Evolutionary conservation across 2,888 invertebrate genomes (phyloP), one percentile per base, ranked within the genome.

Genomic region (Eupithecia centaureata): DNA sequence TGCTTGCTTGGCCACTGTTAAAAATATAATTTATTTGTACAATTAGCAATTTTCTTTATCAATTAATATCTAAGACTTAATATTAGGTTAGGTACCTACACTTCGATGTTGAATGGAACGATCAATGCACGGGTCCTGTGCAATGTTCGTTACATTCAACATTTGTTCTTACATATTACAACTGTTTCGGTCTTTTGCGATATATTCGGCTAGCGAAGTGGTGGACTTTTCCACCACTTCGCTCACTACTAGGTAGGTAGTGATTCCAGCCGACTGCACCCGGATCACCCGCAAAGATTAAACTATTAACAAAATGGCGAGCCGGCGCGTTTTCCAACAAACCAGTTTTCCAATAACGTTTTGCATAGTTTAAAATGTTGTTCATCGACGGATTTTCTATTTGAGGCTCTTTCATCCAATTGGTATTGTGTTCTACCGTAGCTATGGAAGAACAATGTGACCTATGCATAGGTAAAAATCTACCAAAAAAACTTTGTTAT

Each of bases 271-370:
- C 84, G 83, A 82, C 79, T 78, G 80, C 73, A 76, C 77, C 70
- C 85, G 85, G 79, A 85, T 86, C 86, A 86, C 85, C 82, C 83
- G 73, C 73, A 73, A 88, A 85, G 90, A 90, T 91, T 90, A 90
- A 90, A 86, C 91, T 89, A 91, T 91, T 91, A 91, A 87, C 89
- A 89, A 88, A 89, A 87, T 85, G 84, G 81, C 81, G 76, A 70
- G 74, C 70, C 74, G 74, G 76, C 76, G 78, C n/a, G n/a, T n/a
- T 77, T 63, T 63, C 62, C 59, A 32, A 52, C 63, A 27, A 47
- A 65, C 75, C 79, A 72, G 75, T 73, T 63, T 57, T 25, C 66
- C 69, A 78, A 82, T 82, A 82, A 77, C 77, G 77, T 79, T 82
- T 77, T 80, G 82, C 81, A 82, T 81, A 79, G 79, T 79, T 80